Evolutionary conservation across 2,113 vertebrate species (phyloP).

Genomic region (Erythrolamprus reginae): DNA sequence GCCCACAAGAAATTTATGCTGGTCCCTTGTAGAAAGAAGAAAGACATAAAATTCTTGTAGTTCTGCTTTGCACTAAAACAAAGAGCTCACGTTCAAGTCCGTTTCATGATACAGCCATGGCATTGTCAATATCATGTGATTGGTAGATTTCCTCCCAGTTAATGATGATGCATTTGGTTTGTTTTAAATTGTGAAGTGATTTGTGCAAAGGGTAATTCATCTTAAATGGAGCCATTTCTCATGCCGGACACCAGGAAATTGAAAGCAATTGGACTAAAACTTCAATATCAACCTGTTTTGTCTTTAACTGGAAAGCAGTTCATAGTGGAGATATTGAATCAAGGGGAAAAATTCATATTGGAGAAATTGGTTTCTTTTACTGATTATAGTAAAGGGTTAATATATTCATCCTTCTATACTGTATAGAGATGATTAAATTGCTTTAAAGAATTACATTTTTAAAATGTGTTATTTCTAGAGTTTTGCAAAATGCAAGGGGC

Average conservation of each 20-base stretch:
- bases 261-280: constrained; percentile 77
- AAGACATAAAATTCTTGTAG: not conserved
- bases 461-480: not conserved
- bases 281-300: constrained; percentile 71
- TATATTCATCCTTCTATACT: not conserved
- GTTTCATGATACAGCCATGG: constrained; percentile 15
- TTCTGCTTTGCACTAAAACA: not conserved
- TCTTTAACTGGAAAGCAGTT: constrained; percentile 72
- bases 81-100: not conserved
- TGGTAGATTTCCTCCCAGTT: constrained; percentile 60
- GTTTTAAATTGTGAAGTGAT: constrained; percentile 81
- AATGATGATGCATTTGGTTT: constrained; percentile 80
- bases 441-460: not conserved
- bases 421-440: not conserved
- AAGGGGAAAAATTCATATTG: not conserved
- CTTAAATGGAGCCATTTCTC: constrained; percentile 79
- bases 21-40: not conserved
- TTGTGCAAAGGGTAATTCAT: constrained; percentile 78
- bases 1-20: not conserved
- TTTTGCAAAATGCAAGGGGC: not conserved
- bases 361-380: constrained; percentile 22
- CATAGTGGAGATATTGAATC: constrained; percentile 13
- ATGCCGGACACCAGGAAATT: constrained; percentile 72
- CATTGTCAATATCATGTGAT: constrained; percentile 61
- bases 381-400: not conserved